phyloP scores from a whole-genome alignment of 2,888 invertebrate species.

The Nyleta sp. region DNA sequence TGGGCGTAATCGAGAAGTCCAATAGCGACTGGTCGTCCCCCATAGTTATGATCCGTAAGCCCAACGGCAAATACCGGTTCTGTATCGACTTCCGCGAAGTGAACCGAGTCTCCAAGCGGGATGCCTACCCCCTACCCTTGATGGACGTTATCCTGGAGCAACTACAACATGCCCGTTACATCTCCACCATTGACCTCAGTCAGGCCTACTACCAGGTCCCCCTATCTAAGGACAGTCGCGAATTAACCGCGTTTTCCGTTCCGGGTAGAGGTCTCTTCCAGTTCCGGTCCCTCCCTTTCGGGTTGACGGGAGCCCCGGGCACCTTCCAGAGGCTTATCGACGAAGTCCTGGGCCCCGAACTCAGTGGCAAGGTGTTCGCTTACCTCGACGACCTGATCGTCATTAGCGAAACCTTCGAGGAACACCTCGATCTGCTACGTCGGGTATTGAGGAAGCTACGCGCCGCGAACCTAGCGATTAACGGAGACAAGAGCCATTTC shows the following conservation, averaged over 20 bases:
- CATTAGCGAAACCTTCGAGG: constrained; percentile 39
- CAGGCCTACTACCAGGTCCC: constrained; percentile 61
- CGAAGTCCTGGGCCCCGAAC: constrained; percentile 61
- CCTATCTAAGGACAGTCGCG: constrained; percentile 31
- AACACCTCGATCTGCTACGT: background rate
- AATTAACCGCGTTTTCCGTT: constrained; percentile 65
- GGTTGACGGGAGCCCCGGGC: constrained; percentile 58
- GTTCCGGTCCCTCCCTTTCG: constrained; percentile 56
- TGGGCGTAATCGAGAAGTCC: constrained; percentile 67
- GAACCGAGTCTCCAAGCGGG: constrained; percentile 18
- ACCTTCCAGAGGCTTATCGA: constrained; percentile 67
- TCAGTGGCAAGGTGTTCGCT: constrained; percentile 50
- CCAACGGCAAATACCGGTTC: background rate
- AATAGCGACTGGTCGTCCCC: constrained; percentile 68
- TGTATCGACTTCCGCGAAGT: constrained; percentile 55
- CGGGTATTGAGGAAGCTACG: background rate
- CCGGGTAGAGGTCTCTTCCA: constrained; percentile 54
- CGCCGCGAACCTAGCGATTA: background rate
- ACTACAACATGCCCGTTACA: constrained; percentile 21
- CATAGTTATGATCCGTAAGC: constrained; percentile 51
- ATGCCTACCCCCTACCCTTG: constrained; percentile 38
- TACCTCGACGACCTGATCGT: constrained; percentile 63
- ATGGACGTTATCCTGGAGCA: constrained; percentile 22
- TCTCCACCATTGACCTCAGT: constrained; percentile 55
- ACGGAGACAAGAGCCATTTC: constrained; percentile 44